A percentile compares a stretch with the other conserved stretches of the same genome.
phyloP scores from a whole-genome alignment of 2,797 vertebrate species.

The Liasis olivaceus region DNA sequence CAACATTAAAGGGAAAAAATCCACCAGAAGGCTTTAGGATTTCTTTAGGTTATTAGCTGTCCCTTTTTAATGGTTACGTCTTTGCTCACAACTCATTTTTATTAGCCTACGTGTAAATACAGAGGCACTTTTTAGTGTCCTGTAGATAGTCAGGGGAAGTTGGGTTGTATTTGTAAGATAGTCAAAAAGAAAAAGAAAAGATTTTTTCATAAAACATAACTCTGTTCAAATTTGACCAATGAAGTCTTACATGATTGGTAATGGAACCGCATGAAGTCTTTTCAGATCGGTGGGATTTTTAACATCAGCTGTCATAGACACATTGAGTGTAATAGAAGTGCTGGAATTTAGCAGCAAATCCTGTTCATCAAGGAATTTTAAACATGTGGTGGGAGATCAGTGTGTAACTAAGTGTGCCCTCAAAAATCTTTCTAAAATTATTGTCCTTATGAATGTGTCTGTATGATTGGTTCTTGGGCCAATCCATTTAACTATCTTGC shows the following conservation, averaged over 20 bases:
- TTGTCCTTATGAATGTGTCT: not conserved
- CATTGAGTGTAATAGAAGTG: slow-evolving; percentile 31
- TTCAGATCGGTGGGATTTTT: slow-evolving; percentile 43
- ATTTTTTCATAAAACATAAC: not conserved
- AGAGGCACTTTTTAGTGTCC: slow-evolving; percentile 53
- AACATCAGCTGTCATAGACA: slow-evolving; percentile 13
- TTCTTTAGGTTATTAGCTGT: slow-evolving; percentile 61
- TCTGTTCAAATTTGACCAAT: slow-evolving; percentile 27
- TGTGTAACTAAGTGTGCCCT: not conserved
- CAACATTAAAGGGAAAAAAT: not conserved
- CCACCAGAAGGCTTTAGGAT: slow-evolving; percentile 20
- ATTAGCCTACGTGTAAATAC: slow-evolving; percentile 77
- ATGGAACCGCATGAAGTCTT: slow-evolving; percentile 47
- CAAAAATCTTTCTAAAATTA: not conserved
- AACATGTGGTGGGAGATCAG: not conserved
- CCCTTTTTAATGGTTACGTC: slow-evolving; percentile 79
- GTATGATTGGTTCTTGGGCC: not conserved
- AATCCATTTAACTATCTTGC: not conserved
- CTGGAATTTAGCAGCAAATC: not conserved
- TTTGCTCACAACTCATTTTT: slow-evolving; percentile 66
- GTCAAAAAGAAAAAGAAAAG: slow-evolving; percentile 39
- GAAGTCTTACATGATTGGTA: slow-evolving; percentile 44
- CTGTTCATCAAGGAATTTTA: not conserved
- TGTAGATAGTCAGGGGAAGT: slow-evolving; percentile 72
- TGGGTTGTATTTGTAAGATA: slow-evolving; percentile 74